A percentile compares a stretch with the other conserved stretches of the same genome.
These are phyloP conservation scores for Plutomurus gul DNA, from an alignment of 1,140 invertebrate genomes.

Conservation along the genomic window DNA sequence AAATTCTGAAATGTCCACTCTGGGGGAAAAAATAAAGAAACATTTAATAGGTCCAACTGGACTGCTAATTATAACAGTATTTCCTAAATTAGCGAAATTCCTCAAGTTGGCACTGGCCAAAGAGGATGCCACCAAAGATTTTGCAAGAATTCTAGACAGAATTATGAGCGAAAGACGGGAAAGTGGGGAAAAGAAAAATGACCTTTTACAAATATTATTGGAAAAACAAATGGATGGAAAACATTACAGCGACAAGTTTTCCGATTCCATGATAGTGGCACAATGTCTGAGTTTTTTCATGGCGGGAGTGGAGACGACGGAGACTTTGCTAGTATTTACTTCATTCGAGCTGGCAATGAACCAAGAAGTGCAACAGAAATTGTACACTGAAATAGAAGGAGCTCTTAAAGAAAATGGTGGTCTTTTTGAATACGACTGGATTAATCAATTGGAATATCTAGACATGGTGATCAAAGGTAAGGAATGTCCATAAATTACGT, in stretches of 20 bases:
- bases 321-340: conserved; percentile 65
- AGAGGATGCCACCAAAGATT: not conserved
- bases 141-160: not conserved
- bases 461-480: conserved; percentile 62
- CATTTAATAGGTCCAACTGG: not conserved
- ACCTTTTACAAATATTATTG: not conserved
- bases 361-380: conserved; percentile 65
- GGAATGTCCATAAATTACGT: no score
- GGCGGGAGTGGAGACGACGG: conserved; percentile 75
- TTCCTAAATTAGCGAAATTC: not conserved
- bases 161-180: not conserved
- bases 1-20: not conserved
- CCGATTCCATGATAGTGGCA: not conserved
- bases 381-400: conserved; percentile 55
- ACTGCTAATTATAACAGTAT: not conserved
- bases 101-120: not conserved
- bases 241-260: not conserved
- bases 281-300: conserved; percentile 62
- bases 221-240: not conserved
- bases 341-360: conserved; percentile 66
- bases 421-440: conserved; percentile 56
- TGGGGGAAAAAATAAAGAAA: not conserved
- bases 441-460: conserved; percentile 61
- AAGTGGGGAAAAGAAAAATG: not conserved
- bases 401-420: conserved; percentile 31